Percentiles rank a stretch among this genome's conserved stretches.
Conservation (phyloP, 2,113 vertebrate species). For the Clarias batrachus region DNA sequence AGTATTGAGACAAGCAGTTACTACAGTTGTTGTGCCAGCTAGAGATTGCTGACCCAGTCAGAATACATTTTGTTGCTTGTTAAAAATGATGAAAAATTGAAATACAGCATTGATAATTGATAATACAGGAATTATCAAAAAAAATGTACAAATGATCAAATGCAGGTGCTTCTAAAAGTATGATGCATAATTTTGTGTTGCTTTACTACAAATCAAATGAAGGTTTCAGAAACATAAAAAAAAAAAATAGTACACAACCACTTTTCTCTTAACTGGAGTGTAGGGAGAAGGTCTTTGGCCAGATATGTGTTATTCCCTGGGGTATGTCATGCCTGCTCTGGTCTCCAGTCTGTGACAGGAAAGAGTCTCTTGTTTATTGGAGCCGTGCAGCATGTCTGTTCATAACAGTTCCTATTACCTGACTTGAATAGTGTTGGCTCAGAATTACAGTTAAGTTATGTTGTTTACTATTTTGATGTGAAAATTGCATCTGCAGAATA, state of each 20-base stretch:
- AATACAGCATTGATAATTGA: not conserved
- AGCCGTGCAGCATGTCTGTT: not conserved
- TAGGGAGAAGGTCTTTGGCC: constrained; percentile 25
- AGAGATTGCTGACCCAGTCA: not conserved
- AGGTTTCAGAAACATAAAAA: not conserved
- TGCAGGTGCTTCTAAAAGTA: not conserved
- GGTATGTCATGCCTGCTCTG: constrained; percentile 10
- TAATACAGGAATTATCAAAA: not conserved
- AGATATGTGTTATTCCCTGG: constrained; percentile 24
- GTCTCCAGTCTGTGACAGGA: constrained; percentile 1
- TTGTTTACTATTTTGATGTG: not conserved
- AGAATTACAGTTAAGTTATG: not conserved
- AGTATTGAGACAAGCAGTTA: not conserved
- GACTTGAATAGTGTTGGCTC: constrained; percentile 6
- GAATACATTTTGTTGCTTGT: not conserved
- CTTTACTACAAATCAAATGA: not conserved
- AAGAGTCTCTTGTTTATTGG: constrained; percentile 28
- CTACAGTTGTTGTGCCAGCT: not conserved
- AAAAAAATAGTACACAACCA: not conserved
- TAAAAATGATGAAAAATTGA: not conserved
- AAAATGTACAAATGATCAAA: not conserved
- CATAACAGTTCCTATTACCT: not conserved
- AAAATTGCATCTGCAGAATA: not conserved
- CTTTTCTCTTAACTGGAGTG: constrained; percentile 47
- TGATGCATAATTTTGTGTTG: not conserved